Evolutionary conservation across 2,113 vertebrate genomes (phyloP).

Genomic region (Chaenocephalus aceratus): DNA sequence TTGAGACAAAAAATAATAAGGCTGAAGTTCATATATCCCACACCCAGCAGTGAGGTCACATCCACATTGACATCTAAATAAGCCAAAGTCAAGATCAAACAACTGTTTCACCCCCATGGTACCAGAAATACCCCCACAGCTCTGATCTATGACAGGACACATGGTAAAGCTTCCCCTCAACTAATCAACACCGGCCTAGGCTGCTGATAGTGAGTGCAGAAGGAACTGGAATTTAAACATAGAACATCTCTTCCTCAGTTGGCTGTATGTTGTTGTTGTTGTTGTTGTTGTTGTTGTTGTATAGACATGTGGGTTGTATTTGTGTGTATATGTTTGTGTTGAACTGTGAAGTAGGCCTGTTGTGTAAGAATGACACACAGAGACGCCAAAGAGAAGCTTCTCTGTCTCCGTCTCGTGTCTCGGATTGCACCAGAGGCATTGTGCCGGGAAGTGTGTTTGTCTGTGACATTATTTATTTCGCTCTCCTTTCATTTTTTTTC

Average conservation of each 20-base stretch:
- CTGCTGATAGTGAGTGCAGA: neutral
- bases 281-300: neutral
- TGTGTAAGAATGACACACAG: constrained; percentile 30
- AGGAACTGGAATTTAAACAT: constrained; percentile 1
- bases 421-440: constrained; percentile 59
- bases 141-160: constrained; percentile 32
- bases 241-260: constrained; percentile 6
- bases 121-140: constrained; percentile 18
- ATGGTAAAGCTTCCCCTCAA: constrained; percentile 24
- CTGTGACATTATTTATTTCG: constrained; percentile 62
- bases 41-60: constrained; percentile 34
- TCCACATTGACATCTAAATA: constrained; percentile 33
- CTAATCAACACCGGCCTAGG: constrained; percentile 44
- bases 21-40: constrained; percentile 20
- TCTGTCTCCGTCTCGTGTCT: constrained; percentile 44
- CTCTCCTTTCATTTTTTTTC: constrained; percentile 52
- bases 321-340: constrained; percentile 23
- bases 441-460: constrained; percentile 59
- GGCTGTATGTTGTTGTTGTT: neutral
- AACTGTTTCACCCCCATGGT: constrained; percentile 27
- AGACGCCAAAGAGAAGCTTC: constrained; percentile 33
- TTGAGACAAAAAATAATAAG: constrained; percentile 17
- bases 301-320: neutral
- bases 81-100: constrained; percentile 61
- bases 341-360: constrained; percentile 7